A percentile compares a stretch with the other conserved stretches of the same genome.
Conservation (phyloP, 2,113 vertebrate genomes). For the Lepus americanus region DNA sequence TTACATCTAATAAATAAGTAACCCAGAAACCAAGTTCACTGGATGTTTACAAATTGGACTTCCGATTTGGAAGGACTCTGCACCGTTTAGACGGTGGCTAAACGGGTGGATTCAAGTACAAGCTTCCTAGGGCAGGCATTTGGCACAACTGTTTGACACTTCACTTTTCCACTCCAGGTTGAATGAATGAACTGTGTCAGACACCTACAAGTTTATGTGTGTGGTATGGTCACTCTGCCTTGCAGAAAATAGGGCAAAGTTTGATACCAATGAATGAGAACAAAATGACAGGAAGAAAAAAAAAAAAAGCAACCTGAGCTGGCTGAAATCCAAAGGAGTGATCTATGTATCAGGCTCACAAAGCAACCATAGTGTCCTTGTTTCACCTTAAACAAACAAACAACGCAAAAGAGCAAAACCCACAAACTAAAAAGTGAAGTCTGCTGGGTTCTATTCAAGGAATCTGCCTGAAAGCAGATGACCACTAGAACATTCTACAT, state of each 20-base stretch:
- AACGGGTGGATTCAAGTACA: not conserved
- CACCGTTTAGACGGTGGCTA: not conserved
- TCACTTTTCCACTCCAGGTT: not conserved
- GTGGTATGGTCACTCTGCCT: not conserved
- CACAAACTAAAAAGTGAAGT: not conserved
- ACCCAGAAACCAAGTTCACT: not conserved
- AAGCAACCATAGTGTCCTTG: not conserved
- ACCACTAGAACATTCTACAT: not conserved
- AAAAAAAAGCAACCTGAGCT: not conserved
- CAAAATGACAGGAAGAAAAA: not conserved
- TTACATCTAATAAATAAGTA: not conserved
- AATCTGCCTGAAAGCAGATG: not conserved
- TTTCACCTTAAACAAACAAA: not conserved
- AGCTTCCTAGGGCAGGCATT: not conserved
- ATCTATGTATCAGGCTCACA: not conserved
- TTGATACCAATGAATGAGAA: not conserved
- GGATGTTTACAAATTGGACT: not conserved
- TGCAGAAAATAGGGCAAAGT: not conserved
- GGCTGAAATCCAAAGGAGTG: not conserved
- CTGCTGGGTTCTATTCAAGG: not conserved
- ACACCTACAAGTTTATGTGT: not conserved
- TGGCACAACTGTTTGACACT: not conserved
- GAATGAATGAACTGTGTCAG: not conserved
- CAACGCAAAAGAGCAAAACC: not conserved
- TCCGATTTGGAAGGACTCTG: not conserved